Base-by-base conservation (phyloP, 2,113 vertebrate species). In the Archocentrus centrarchus region DNA sequence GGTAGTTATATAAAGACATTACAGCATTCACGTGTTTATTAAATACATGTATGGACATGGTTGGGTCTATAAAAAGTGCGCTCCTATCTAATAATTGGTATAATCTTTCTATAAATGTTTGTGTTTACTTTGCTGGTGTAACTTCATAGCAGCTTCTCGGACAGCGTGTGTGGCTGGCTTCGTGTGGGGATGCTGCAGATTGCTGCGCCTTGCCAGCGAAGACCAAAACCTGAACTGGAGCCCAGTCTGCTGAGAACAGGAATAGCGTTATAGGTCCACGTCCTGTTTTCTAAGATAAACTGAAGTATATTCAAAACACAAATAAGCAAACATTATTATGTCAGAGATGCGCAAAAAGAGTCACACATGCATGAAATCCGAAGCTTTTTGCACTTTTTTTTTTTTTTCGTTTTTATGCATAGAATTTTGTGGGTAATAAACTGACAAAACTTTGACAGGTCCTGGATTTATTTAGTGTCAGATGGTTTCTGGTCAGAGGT, bases 161-260 rank as follows among this genome's bases (percentile, higher is more conserved):
- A 30, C 91, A 86, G 93, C 89, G 91, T 93, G 93, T 93, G 93
- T 93, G 93, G 89, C 80, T 89, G 82, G 37, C 27, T 86, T 78
- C 81, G 79, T 88, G 90, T 85, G 85, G 86, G 91, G 91, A 93
- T 93, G 91, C 91, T 93, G 88, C 86, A 84, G 85, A 86, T 90
- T 77, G 83, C 88, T 88, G 87, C 57, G 86, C 78, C 39, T 30
- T 10, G 79, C 41, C 80, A 64, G 64, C 5, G 3, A 64, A 78
- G 85, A 24, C 79, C 68, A 94, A 95, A 94, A 91, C 91, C 89
- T 37, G 94, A 93, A 92, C 86, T 76, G 93, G 94, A 94, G 0
- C 79, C 53, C 27, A 24, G 61, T 3, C 58, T 59, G 47, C 62
- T 70, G 44, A 41, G 35, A 17, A 14, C 77, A 11, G 81, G 83